Base-by-base conservation (phyloP, 2,113 vertebrate species). In the Psittacus erithacus region DNA sequence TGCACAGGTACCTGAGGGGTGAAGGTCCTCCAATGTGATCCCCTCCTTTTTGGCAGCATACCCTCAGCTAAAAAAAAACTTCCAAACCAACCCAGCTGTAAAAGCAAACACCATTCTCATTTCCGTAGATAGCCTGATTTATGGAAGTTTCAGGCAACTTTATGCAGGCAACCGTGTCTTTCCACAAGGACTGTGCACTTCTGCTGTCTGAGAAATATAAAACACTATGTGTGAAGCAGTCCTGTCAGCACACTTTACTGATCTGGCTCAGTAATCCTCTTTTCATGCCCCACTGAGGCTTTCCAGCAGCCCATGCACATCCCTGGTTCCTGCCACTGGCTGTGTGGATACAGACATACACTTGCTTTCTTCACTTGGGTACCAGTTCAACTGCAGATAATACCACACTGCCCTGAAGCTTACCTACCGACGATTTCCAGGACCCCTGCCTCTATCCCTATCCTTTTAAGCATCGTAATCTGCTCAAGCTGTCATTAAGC, bases 81-180 rank as follows among this genome's bases (percentile, higher is more conserved):
- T 52, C 60, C 60, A 47, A 3, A 2, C 2, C 10, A 44, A 11
- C 19, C 22, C 53, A 20, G 2, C 55, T 16, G 38, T 3, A 10
- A 14, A 3, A 0, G n/a, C 44, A 25, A 47, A 20, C 2, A 3
- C 29, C 0, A 1, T 0, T 59, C 59, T 46, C 10, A 12, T 50
- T 7, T 15, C 82, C 74, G 25, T 15, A 10, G 81, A 44, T 78
- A 49, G n/a, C 18, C 43, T 25, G 65, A 79, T 78, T 79, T 70
- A 35, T 57, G 83, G 78, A 14, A 3, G 47, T 39, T 29, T 15
- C 52, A 53, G 68, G 82, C 50, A 59, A 15, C 59, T 50, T 31
- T 13, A 47, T 15, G 18, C 73, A 68, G 50, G 4, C 44, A 92
- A 82, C 69, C 33, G 4, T 10, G 52, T 23, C 49, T 44, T 31